phyloP scores from a whole-genome alignment of 92 coral and sea anemone genomes.

The Metridium senile region DNA sequence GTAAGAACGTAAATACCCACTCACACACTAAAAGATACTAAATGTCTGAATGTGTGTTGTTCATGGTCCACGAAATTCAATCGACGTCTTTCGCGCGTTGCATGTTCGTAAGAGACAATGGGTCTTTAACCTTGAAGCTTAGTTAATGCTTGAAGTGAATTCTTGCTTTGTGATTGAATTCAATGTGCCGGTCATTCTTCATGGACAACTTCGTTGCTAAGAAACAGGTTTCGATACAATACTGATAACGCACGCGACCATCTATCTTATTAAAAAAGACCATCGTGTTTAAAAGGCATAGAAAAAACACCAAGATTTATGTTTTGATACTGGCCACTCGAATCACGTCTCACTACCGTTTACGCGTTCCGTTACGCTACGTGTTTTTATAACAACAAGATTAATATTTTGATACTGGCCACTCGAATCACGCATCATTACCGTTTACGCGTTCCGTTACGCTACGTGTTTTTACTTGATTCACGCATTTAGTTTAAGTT shows the following conservation, averaged over 20 bases:
- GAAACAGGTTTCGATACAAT: neutral
- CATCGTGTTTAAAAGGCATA: too few relatives aligned
- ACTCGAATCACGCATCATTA: neutral
- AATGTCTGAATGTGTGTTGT: too few relatives aligned
- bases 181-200: neutral
- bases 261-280: neutral
- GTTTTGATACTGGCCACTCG: neutral
- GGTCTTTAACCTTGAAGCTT: too few relatives aligned
- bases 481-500: too few relatives aligned
- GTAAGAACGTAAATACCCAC: too few relatives aligned
- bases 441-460: neutral
- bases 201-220: neutral
- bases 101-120: too few relatives aligned
- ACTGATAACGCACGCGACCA: neutral
- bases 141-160: too few relatives aligned
- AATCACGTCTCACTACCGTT: neutral
- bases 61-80: too few relatives aligned
- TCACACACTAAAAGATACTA: too few relatives aligned
- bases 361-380: neutral
- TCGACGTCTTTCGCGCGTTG: too few relatives aligned
- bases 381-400: neutral
- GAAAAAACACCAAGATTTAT: neutral
- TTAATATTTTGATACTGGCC: neutral
- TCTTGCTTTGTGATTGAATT: neutral
- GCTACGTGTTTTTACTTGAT: neutral